Percentiles rank a stretch among this genome's conserved stretches.
Evolutionary conservation across 2,797 vertebrate genomes (phyloP).

Genomic region (Syncerus caffer): DNA sequence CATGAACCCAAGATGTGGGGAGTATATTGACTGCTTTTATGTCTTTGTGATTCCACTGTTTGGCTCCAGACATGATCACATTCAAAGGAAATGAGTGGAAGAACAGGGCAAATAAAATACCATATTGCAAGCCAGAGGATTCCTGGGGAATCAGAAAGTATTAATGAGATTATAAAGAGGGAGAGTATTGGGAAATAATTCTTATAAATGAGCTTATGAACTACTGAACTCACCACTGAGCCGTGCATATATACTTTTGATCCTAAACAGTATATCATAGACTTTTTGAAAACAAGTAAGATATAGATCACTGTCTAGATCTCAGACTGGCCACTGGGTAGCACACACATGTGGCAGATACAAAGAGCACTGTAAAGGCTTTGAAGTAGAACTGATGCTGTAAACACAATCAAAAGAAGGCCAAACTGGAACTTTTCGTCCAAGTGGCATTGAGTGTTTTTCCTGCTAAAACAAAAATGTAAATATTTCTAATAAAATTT

Average conservation of each 20-base stretch:
- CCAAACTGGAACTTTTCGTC: background rate
- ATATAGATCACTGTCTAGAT: background rate
- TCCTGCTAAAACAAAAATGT: background rate
- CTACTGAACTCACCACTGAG: background rate
- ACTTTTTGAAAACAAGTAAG: background rate
- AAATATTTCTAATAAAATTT: background rate
- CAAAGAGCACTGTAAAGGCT: background rate
- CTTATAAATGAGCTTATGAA: background rate
- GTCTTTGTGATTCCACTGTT: background rate
- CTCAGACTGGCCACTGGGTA: background rate
- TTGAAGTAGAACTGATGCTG: background rate
- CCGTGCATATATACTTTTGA: background rate
- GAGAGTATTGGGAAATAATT: background rate
- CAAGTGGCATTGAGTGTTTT: background rate
- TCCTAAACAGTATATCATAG: background rate
- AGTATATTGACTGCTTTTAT: background rate
- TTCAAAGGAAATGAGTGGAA: background rate
- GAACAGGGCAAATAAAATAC: background rate
- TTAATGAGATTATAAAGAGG: background rate
- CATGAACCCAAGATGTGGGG: background rate
- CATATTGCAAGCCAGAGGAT: background rate
- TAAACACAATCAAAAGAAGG: background rate
- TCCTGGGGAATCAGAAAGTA: background rate
- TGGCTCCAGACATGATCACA: background rate
- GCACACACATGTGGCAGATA: background rate